A percentile compares a stretch with the other conserved stretches of the same genome.
Conservation (phyloP, 2,797 vertebrate genomes). For the Halcyon chelicuti region DNA sequence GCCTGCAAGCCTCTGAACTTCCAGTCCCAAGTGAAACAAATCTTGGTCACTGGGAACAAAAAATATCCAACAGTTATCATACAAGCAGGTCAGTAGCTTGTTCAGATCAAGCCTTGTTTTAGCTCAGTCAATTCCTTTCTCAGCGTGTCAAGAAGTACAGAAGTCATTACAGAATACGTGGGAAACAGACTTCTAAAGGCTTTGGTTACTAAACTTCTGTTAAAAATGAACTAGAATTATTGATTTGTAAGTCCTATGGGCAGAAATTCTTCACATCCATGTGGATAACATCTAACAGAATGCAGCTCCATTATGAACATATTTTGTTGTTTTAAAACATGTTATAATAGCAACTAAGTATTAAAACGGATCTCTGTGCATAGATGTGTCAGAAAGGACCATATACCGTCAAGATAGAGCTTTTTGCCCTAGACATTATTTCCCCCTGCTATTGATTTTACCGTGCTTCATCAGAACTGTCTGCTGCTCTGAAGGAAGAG, state of each 20-base stretch:
- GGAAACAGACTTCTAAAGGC: not conserved
- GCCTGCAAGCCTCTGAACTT: not conserved
- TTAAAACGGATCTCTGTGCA: not conserved
- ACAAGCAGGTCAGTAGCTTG: not conserved
- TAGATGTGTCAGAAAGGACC: not conserved
- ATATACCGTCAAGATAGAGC: not conserved
- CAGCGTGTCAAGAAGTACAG: not conserved
- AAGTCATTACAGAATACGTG: not conserved
- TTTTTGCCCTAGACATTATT: not conserved
- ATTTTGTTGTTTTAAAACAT: not conserved
- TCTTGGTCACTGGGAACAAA: not conserved
- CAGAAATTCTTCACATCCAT: not conserved
- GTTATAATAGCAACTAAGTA: not conserved
- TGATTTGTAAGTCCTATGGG: not conserved
- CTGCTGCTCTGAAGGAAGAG: not conserved
- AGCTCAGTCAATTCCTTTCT: not conserved
- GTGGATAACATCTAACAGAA: not conserved
- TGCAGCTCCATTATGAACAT: not conserved
- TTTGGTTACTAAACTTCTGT: not conserved
- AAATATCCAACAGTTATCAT: not conserved
- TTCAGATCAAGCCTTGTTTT: not conserved
- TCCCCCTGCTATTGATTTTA: rapidly evolving
- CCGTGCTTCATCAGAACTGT: not conserved
- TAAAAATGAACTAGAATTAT: not conserved
- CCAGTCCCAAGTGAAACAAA: not conserved